These are phyloP conservation scores for Macquaria australasica DNA, from an alignment of 2,113 vertebrate genomes.

Conservation along the genomic window DNA sequence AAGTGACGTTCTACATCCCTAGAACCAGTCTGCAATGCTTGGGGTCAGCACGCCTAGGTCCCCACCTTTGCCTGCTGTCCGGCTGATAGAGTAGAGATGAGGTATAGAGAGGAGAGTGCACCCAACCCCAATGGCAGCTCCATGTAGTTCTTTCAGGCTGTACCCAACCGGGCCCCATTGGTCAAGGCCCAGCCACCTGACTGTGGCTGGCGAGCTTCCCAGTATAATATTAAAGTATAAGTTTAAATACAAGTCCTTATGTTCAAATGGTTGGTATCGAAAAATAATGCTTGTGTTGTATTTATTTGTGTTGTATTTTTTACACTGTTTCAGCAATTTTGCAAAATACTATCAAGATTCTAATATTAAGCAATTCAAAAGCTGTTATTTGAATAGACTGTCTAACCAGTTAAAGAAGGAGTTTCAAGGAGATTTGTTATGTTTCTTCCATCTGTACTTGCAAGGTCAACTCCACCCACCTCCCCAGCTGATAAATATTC, in stretches of 20 bases:
- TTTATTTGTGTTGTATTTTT: not conserved
- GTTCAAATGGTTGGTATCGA: not conserved
- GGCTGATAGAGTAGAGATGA: not conserved
- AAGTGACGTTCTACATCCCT: not conserved
- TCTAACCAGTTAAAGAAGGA: not conserved
- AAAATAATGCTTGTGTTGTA: not conserved
- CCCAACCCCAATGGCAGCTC: not conserved
- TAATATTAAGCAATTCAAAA: not conserved
- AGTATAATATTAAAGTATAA: not conserved
- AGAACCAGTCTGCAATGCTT: not conserved
- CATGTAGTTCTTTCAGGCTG: too few relatives aligned
- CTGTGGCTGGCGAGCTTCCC: too few relatives aligned
- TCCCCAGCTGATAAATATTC: slow-evolving; percentile 16
- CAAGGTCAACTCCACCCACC: slow-evolving; percentile 20
- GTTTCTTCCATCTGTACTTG: not conserved
- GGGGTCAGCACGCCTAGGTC: not conserved
- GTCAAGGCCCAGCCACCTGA: too few relatives aligned
- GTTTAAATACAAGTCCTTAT: not conserved
- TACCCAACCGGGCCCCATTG: too few relatives aligned
- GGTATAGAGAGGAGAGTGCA: too few relatives aligned
- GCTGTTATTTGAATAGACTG: not conserved
- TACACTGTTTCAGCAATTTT: not conserved
- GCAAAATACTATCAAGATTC: not conserved
- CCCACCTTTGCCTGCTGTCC: not conserved
- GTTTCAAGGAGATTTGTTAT: not conserved